Conservation (phyloP, 2,888 invertebrate species). For the Criorhina ranunculi region DNA sequence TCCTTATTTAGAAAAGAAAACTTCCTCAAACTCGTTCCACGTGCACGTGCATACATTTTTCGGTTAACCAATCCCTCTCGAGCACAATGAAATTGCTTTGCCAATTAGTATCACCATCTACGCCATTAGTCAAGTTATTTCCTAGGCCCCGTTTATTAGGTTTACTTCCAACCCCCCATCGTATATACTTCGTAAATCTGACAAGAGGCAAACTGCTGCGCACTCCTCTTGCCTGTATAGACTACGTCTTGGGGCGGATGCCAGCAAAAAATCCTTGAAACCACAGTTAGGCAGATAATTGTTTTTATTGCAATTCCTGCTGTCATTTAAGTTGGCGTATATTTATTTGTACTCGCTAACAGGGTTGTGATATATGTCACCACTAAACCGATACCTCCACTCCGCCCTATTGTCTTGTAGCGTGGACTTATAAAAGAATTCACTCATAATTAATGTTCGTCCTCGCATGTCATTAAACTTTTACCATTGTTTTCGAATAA, state of each 20-base stretch:
- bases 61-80: slow-evolving; percentile 27
- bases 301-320: slow-evolving; percentile 63
- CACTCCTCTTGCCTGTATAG: slow-evolving; percentile 5
- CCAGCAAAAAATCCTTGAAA: slow-evolving; percentile 47
- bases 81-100: slow-evolving; percentile 55
- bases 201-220: slow-evolving; percentile 27
- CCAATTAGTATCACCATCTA: slow-evolving; percentile 65
- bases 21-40: neutral
- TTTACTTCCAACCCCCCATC: slow-evolving; percentile 13
- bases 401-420: neutral
- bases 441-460: slow-evolving; percentile 55
- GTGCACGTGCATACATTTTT: slow-evolving; percentile 22
- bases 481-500: slow-evolving; percentile 43
- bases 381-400: slow-evolving; percentile 13
- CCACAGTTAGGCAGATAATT: slow-evolving; percentile 63
- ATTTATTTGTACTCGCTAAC: slow-evolving; percentile 53
- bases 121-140: slow-evolving; percentile 68
- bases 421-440: slow-evolving; percentile 12
- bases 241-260: slow-evolving; percentile 53
- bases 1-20: slow-evolving; percentile 9
- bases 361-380: slow-evolving; percentile 58
- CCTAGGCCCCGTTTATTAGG: slow-evolving; percentile 46
- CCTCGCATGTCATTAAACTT: slow-evolving; percentile 51
- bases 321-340: slow-evolving; percentile 56
- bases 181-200: slow-evolving; percentile 49